These are phyloP conservation scores for Hoplostethus atlanticus DNA, from an alignment of 2,797 vertebrate species.

Conservation along the genomic window DNA sequence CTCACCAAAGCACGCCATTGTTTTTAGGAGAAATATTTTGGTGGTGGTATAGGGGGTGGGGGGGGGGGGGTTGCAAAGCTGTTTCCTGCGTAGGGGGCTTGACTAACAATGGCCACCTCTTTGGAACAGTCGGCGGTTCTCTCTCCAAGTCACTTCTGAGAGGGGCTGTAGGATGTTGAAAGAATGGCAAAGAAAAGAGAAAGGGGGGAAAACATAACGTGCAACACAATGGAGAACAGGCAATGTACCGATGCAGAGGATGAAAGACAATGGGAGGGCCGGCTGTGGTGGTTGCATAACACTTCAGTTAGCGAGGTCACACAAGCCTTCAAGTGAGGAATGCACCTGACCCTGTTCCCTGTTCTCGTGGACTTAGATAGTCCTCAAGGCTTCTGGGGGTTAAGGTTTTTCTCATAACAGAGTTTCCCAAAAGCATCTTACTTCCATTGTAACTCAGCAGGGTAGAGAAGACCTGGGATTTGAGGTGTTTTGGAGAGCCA, in stretches of 20 bases:
- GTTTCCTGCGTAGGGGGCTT: conserved; percentile 79
- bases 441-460: no score
- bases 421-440: no score
- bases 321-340: conserved; percentile 15
- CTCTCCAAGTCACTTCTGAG: conserved; percentile 66
- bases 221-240: conserved; percentile 65
- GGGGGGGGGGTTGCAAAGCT: conserved; percentile 66
- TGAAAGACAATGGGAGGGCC: conserved; percentile 70
- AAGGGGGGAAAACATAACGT: conserved; percentile 65
- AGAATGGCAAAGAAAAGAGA: conserved; percentile 79
- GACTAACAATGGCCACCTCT: conserved; percentile 77
- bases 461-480: no score
- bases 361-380: neutral
- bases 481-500: no score
- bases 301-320: conserved; percentile 33
- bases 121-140: conserved; percentile 73
- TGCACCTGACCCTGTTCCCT: conserved; percentile 5
- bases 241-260: conserved; percentile 38
- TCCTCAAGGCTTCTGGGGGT: neutral
- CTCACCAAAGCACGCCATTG: conserved; percentile 78
- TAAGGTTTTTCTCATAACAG: no score
- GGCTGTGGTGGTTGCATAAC: conserved; percentile 66
- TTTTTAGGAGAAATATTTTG: conserved; percentile 80
- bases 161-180: conserved; percentile 73
- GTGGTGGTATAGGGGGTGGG: neutral